Evolutionary conservation across 2,113 vertebrate genomes (phyloP), one percentile per base, ranked within the genome.

Genomic region (Nothocercus julius): DNA sequence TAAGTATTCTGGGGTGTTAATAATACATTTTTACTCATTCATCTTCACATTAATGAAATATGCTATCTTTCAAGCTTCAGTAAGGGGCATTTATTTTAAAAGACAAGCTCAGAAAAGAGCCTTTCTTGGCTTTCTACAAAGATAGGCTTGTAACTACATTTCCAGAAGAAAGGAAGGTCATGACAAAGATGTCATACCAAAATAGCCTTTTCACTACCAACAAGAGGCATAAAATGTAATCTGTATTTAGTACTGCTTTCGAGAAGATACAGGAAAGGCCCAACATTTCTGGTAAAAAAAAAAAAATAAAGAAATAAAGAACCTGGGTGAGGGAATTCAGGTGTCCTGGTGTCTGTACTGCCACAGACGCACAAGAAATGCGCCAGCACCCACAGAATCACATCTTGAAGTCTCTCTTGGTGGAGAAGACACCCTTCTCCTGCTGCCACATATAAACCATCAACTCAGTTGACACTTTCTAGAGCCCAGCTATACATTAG

Each of bases 41-140:
- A 95, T 97, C 95, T 95, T 90, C 84, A 64, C 92, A 82, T 93
- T 96, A 96, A 91, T 81, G 82, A 96, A 93, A 95, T 73, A 83
- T 3, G 21, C 87, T 95, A 79, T 82, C 82, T 89, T 77, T 84
- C 38, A 8, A 84, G 68, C 30, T 94, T 91, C 51, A 94, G 82
- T 94, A 94, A 87, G 34, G 77, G 53, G 85, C 76, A 75, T 74
- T 86, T 87, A 85, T 94, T 96, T 97, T 64, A 86, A 94, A 94
- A 96, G 82, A 81, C 28, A 83, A 62, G 64, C 17, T 95, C 49
- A 82, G 45, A 92, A 79, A 88, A 86, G 34, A 92, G 78, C 47
- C 34, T 92, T 88, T 58, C 59, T 85, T 92, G 70, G 62, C 40
- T 88, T 94, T 93, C 90, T 68, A 56, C 66, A 83, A 87, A 90